Evolutionary conservation across 2,113 vertebrate species (phyloP), one percentile per base, ranked within the genome.

Genomic region (Numenius arquata): DNA sequence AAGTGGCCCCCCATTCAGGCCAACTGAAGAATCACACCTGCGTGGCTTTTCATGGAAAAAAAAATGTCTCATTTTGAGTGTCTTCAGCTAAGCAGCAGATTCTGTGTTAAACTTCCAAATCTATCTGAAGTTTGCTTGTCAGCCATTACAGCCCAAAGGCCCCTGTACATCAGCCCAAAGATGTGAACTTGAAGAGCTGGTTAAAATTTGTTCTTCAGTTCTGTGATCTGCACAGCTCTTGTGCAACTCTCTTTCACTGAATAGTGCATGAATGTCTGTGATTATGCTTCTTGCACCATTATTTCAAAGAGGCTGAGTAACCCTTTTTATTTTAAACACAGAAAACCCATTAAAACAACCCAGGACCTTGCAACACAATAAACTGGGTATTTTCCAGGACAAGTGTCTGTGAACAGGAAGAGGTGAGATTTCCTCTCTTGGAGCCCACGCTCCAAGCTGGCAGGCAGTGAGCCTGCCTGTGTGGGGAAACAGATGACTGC

Each of bases 141-240:
- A 67, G 10, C 8, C 23, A 14, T 14, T 40, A 67, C 47, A 63
- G 8, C 20, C 47, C 12, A 65, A 68, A 85, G 8, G 6, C 19
- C 11, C 23, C 16, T 34, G 25, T 23, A 71, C 8, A 12, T 19
- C 26, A 66, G 17, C 50, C 71, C 25, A 74, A 50, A 30, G 27
- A 65, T 43, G 48, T 19, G 16, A 61, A 53, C 52, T 65, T 32
- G 25, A 11, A 80, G 8, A 71, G 1, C 22, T 50, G 8, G 29
- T 55, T 78, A 67, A 68, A 80, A 61, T 80, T 48, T 73, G 8
- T 65, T 73, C 45, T 48, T 66, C 30, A 8, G 7, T 56, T 86
- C 23, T 0, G 0, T 30, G 21, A 81, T 56, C 20, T 77, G 18
- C 3, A 19, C 10, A 74, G 19, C 3, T 86, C 15, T 41, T 41